Base-by-base conservation (phyloP, 35 echinoderm and acorn worm species). In the Ophiothrix spiculata region DNA sequence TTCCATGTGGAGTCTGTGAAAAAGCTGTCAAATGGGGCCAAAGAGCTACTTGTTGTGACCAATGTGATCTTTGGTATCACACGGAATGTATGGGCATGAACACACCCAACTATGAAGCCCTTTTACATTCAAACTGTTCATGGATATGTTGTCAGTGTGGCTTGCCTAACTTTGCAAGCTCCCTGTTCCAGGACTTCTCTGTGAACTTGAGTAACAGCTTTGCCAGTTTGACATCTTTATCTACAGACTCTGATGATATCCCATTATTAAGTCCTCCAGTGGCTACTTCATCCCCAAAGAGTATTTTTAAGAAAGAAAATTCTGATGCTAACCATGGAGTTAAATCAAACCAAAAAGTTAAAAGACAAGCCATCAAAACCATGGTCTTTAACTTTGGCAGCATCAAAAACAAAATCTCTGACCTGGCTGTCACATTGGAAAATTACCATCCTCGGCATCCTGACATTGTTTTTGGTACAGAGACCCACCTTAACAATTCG, bases 61-160 rank as follows among this genome's bases (percentile, higher is more conserved):
- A 78, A 34, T 78, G 76, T 78, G 76, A 78, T 39, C 38, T 78
- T 78, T 76, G 76, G 76, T 78, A 78, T 34, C 76, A 78, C 33
- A 36, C 33, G 32, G 76, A 36, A 3, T 78, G 76, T 31, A 78
- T 78, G 76, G 76, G 36, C 36, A 78, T 78, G 11, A 1, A 34
- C 36, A 35, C 34, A 15, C 76, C 2, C 13, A 31, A 23, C 31
- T 37, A 36, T 36, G 38, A 78, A 37, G 76, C 38, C 38, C 33
- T 78, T 8, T 31, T 25, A 12, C 3, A 6, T 37, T 21, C 12
- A 15, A 28, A 69, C 8, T 12, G 17, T 15, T 69, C 60, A 12
- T 69, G 60, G 60, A 69, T 69, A 15, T 78, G 76, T 31, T 78
- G 76, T 34, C 76, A 78, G 25, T 78, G 76, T 35, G 38, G 76